phyloP scores from a whole-genome alignment of 2,797 vertebrate species.

The Loris lydekkerianus region DNA sequence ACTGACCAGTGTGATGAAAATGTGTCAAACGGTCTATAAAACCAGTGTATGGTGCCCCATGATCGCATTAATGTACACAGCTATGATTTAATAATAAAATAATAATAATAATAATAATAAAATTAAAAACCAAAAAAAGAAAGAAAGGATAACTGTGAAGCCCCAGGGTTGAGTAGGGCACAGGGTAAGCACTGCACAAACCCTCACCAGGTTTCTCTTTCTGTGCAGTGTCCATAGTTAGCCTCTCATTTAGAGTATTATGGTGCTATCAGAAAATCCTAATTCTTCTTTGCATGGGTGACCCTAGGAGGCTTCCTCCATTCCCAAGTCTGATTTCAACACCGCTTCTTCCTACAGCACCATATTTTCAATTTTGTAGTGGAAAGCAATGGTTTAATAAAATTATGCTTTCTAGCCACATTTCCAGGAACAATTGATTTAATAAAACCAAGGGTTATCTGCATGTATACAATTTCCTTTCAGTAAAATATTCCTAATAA shows the following conservation, averaged over 20 bases:
- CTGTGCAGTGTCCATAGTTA: not conserved
- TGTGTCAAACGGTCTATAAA: too few species aligned
- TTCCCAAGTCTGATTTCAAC: not conserved
- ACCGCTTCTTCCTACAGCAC: not conserved
- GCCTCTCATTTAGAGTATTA: not conserved
- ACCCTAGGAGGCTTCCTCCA: not conserved
- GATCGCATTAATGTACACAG: too few species aligned
- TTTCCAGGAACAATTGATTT: constrained; percentile 28
- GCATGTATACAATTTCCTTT: not conserved
- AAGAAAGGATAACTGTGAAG: not conserved
- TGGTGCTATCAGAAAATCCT: not conserved
- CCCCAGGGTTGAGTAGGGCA: fast-evolving
- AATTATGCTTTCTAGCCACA: not conserved
- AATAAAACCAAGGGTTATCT: not conserved
- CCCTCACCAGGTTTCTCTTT: fast-evolving
- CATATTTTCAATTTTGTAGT: not conserved
- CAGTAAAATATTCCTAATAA: constrained; percentile 6
- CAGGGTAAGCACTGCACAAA: not conserved
- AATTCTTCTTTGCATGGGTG: not conserved
- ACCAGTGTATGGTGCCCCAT: too few species aligned
- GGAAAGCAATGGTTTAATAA: not conserved
- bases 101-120: too few species aligned
- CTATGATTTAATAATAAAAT: too few species aligned
- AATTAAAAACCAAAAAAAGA: too few species aligned
- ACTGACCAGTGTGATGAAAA: too few species aligned